These are phyloP conservation scores for Embidobia sp. DNA, from an alignment of 2,888 invertebrate genomes.

Conservation along the genomic window DNA sequence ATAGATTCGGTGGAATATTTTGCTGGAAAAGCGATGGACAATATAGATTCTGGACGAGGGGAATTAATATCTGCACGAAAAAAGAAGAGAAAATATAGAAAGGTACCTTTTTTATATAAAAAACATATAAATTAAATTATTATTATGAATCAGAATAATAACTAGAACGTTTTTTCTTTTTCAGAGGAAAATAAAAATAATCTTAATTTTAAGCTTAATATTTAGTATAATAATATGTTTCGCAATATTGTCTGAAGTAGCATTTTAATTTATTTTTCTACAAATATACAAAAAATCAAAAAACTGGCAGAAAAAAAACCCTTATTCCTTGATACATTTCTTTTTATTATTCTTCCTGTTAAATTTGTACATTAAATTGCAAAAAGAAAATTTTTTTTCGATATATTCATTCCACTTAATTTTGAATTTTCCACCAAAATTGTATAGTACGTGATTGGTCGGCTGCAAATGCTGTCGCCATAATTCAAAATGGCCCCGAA, in stretches of 20 bases:
- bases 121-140: slow-evolving; percentile 3
- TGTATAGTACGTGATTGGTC: no score
- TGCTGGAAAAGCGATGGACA: slow-evolving; percentile 84
- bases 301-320: no score
- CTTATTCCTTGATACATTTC: no score
- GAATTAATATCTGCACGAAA: slow-evolving; percentile 83
- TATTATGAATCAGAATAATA: neutral
- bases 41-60: slow-evolving; percentile 83
- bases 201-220: slow-evolving; percentile 74
- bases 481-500: no score
- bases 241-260: slow-evolving; percentile 42
- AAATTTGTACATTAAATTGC: no score
- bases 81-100: slow-evolving; percentile 82
- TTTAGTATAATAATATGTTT: slow-evolving; percentile 71
- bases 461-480: no score
- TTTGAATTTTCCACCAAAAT: no score
- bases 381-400: slow-evolving; percentile 7
- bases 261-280: slow-evolving; percentile 66
- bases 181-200: slow-evolving; percentile 81
- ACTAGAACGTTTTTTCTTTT: slow-evolving; percentile 70
- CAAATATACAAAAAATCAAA: slow-evolving; percentile 8
- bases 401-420: no score
- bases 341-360: no score
- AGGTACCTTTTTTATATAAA: slow-evolving; percentile 82
- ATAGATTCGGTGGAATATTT: slow-evolving; percentile 87